Percentiles rank a stretch among this genome's conserved stretches.
Evolutionary conservation across 2,113 vertebrate species (phyloP).

Genomic region (Boleophthalmus pectinirostris): DNA sequence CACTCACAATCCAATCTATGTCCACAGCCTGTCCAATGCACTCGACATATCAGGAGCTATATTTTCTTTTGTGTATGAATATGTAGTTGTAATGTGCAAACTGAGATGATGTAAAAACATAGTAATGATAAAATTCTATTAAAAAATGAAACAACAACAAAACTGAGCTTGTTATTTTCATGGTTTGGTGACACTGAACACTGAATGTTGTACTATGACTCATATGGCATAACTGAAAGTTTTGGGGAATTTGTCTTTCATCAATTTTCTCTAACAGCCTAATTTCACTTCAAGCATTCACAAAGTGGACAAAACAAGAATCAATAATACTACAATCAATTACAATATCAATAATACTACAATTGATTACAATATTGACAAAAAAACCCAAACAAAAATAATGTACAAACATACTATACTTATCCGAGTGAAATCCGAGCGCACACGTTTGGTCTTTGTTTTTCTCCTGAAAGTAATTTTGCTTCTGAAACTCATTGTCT

Average conservation of each 20-base stretch:
- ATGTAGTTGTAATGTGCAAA: background rate
- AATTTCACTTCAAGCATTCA: background rate
- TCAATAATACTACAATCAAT: background rate
- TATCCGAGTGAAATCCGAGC: slow-evolving; percentile 80
- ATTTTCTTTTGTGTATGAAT: background rate
- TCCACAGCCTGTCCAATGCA: background rate
- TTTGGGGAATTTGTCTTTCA: background rate
- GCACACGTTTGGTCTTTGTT: slow-evolving; percentile 79
- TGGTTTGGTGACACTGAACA: background rate
- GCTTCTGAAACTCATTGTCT: slow-evolving; percentile 89
- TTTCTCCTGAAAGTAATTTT: slow-evolving; percentile 88
- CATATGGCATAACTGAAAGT: slow-evolving; percentile 22
- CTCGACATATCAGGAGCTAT: background rate
- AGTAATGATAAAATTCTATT: too few relatives aligned
- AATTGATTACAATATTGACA: background rate
- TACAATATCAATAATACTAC: background rate
- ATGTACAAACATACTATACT: slow-evolving; percentile 88
- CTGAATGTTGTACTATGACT: background rate
- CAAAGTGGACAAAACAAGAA: background rate
- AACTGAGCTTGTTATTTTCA: slow-evolving; percentile 8
- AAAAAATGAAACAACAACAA: background rate
- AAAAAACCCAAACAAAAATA: background rate
- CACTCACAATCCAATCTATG: background rate
- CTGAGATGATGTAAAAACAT: background rate
- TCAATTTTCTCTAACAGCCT: background rate